Evolutionary conservation across 2,888 invertebrate genomes (phyloP), one percentile per base, ranked within the genome.

Genomic region (Dicycla oo): DNA sequence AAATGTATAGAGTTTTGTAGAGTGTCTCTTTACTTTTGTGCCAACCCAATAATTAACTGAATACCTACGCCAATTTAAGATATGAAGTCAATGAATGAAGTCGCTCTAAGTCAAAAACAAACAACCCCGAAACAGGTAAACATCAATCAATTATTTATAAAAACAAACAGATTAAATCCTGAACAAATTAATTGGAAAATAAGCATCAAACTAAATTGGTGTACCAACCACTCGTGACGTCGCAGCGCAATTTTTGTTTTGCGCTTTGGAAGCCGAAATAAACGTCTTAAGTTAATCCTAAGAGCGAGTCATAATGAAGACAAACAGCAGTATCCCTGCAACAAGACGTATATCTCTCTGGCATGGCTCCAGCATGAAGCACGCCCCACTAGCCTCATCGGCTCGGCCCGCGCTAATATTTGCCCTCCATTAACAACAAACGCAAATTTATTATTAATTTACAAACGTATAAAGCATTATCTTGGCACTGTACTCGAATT

Each of bases 251-350:
- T 81, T 80, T 80, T 80, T 73, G 74, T 69, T 73, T 49, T 67
- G 45, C 43, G 30, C 58, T 74, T 73, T 60, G 53, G 30, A 80
- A 73, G 54, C 47, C 38, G 49, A 78, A 76, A 78, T 68, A 74
- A 84, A 70, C 58, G 73, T 75, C 78, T 80, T 73, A 77, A 78
- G 76, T 85, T 85, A 85, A 85, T 85, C 75, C 69, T 70, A 58
- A 78, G 64, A 80, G 74, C 76, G 75, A 80, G 78, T 87, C 82
- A 84, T 91, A 92, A 92, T 91, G 89, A 91, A 92, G 91, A 93
- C 86, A 89, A 88, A 93, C 84, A 81, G 82, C 84, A 83, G 87
- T 86, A 87, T 88, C 86, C 85, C 86, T 86, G 87, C 87, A 85
- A 75, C 81, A 81, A 80, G 78, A 84, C 86, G 69, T 80, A 86